Percentiles rank a stretch among this genome's conserved stretches.
These are phyloP conservation scores for Baronia brevicornis DNA, from an alignment of 2,888 invertebrate species.

Conservation along the genomic window DNA sequence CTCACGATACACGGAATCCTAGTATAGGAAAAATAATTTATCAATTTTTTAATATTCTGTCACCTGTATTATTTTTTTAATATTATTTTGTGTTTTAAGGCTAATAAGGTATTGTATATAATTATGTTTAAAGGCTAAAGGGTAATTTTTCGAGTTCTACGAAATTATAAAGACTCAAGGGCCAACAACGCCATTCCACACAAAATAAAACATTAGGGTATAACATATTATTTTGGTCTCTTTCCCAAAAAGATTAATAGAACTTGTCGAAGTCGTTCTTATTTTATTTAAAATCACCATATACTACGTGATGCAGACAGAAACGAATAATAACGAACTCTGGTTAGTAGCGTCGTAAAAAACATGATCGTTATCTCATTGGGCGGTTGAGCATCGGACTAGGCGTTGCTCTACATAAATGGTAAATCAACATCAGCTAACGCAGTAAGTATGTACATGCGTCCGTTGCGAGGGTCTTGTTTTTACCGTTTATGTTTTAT, in stretches of 20 bases:
- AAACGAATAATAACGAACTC: constrained; percentile 19
- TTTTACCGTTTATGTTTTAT: constrained; percentile 66
- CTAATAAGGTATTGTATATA: no score
- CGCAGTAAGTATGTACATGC: constrained; percentile 30
- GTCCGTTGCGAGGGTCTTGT: constrained; percentile 57
- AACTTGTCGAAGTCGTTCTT: no score
- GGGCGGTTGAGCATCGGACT: constrained; percentile 33
- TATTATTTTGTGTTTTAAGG: constrained; percentile 1
- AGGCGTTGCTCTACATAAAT: constrained; percentile 36
- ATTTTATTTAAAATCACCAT: constrained; percentile 5
- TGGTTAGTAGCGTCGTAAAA: constrained; percentile 22
- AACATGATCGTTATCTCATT: constrained; percentile 35
- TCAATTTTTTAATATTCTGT: background rate
- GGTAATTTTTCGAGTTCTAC: no score
- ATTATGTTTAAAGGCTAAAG: no score
- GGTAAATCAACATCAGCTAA: constrained; percentile 47
- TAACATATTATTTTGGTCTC: no score
- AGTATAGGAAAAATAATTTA: no score
- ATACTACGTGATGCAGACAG: constrained; percentile 21
- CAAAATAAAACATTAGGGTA: no score
- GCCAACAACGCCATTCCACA: no score
- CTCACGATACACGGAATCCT: no score
- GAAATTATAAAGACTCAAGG: no score
- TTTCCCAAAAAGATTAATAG: no score
- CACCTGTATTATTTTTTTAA: background rate